phyloP scores from a whole-genome alignment of 2,113 vertebrate genomes.

The Oryzias curvinotus region DNA sequence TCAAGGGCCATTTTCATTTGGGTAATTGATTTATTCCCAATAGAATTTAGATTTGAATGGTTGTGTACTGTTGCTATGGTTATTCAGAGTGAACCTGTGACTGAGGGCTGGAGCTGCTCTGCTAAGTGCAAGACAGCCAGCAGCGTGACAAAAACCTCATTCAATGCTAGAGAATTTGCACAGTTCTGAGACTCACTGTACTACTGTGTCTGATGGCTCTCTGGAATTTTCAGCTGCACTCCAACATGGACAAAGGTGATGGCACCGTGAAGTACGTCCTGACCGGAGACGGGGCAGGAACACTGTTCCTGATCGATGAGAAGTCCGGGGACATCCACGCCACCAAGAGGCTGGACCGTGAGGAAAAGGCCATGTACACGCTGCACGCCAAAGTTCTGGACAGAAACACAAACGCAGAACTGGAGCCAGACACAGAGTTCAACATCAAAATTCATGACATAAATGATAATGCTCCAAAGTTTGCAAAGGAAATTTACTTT shows the following conservation, averaged over 20 bases:
- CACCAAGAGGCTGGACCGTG: conserved; percentile 94
- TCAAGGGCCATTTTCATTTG: conserved; percentile 11
- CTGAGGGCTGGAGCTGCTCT: neutral
- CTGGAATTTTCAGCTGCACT: conserved; percentile 83
- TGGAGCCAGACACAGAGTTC: conserved; percentile 96
- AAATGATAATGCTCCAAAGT: conserved; percentile 97
- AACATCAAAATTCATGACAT: conserved; percentile 99
- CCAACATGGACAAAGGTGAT: conserved; percentile 94
- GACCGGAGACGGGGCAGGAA: conserved; percentile 94
- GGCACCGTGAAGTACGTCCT: conserved; percentile 94
- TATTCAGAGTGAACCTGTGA: conserved; percentile 4
- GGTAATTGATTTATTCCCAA: neutral
- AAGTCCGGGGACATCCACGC: conserved; percentile 98
- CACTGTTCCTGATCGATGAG: conserved; percentile 93
- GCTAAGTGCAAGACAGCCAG: neutral
- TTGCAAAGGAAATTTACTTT: conserved; percentile 86
- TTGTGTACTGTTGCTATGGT: neutral
- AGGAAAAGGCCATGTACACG: conserved; percentile 91
- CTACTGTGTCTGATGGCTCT: neutral
- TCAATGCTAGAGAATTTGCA: neutral
- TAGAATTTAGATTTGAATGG: conserved; percentile 1
- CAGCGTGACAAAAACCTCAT: neutral
- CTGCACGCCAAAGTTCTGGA: conserved; percentile 93
- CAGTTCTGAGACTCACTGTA: neutral
- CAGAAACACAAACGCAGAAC: conserved; percentile 85